Evolutionary conservation across 2,113 vertebrate genomes (phyloP).

Genomic region (Ailuropoda melanoleuca): DNA sequence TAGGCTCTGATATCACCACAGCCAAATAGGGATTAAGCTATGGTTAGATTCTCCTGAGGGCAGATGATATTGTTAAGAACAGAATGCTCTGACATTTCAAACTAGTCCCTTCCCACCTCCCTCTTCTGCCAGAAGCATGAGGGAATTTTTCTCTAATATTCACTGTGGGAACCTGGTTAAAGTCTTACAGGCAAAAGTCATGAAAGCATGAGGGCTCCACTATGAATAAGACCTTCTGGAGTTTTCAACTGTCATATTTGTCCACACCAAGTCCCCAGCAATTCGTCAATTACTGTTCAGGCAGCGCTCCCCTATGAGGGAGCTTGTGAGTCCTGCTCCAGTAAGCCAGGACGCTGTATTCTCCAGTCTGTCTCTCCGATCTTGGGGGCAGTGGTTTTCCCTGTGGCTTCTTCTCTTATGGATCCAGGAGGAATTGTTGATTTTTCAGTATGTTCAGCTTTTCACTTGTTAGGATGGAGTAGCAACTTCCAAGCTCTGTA

Average conservation of each 20-base stretch:
- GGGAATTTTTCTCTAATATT: not conserved
- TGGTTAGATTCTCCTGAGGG: not conserved
- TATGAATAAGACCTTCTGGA: not conserved
- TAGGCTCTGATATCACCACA: not conserved
- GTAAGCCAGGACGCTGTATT: not conserved
- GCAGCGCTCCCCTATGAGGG: no score
- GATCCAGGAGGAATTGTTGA: not conserved
- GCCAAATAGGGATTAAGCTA: not conserved
- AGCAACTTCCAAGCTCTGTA: not conserved
- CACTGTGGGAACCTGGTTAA: not conserved
- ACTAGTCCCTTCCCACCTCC: not conserved
- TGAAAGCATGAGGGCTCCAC: not conserved
- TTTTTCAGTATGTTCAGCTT: not conserved
- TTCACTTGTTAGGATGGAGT: not conserved
- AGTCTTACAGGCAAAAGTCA: not conserved
- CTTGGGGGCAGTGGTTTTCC: not conserved
- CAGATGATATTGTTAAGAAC: not conserved
- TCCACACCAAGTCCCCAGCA: not conserved
- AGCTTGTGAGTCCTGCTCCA: not conserved
- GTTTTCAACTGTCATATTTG: not conserved
- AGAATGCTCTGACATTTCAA: not conserved
- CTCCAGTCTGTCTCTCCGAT: not conserved
- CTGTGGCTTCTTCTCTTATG: not conserved
- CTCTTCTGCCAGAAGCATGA: not conserved
- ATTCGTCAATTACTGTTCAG: not conserved